Evolutionary conservation across 2,113 vertebrate species (phyloP), one percentile per base, ranked within the genome.

Genomic region (Mola mola): DNA sequence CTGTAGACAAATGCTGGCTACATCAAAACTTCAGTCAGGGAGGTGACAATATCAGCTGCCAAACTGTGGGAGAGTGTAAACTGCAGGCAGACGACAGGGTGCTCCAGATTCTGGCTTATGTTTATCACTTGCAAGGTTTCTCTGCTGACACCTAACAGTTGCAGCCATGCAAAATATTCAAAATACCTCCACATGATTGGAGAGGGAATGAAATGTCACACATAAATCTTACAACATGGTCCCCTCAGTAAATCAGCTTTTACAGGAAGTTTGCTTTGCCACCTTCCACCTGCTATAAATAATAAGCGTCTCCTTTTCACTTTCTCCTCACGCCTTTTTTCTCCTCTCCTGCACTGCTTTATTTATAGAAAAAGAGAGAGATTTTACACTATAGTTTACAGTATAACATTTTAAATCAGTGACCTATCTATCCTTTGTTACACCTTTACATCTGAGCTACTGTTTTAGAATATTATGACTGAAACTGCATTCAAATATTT

Each of bases 101-200:
- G n/a, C 52, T 74, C 40, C 33, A 46, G 69, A 37, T 51, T 26
- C 36, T 13, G 36, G 40, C 24, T 31, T 22, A 15, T 41, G 19
- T 53, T 68, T 58, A 64, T 37, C 20, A 59, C 31, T 47, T 57
- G 25, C n/a, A 51, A 38, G 72, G 60, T 69, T 78, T 83, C 83
- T 83, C 77, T 84, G 82, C 80, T 89, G 84, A 88, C 87, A 83
- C 74, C 87, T 77, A 84, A 74, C 70, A 84, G 84, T 72, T 51
- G n/a, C 17, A 46, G 13, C 28, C 13, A 34, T 42, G 37, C 67
- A 34, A 81, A 73, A 70, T 68, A 83, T 72, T 67, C 5, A 68
- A 37, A 48, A 52, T 21, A 24, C 40, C 34, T 28, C 43, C 7
- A 60, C 62, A 52, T 69, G 63, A 65, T 73, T 24, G 50, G 40